Base-by-base conservation (phyloP, 2,113 vertebrate species). In the Epinephelus cyanopodus region DNA sequence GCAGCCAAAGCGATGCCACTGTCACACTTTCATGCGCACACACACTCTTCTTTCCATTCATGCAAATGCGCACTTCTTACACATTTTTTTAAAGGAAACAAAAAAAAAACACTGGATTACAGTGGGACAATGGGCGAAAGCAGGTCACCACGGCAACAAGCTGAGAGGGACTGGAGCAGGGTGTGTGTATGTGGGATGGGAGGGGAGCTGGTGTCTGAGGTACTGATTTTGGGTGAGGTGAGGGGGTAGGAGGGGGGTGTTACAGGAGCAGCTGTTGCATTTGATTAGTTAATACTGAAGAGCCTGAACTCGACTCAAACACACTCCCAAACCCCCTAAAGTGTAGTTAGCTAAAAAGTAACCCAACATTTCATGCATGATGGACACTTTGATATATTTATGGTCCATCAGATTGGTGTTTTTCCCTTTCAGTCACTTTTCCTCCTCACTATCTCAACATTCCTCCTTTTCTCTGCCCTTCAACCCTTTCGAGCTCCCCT, bases 131-230 rank as follows among this genome's bases (percentile, higher is more conserved):
- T 92, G 83, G 90, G 58, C 72, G 39, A 92, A 92, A 91, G 74
- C 91, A 88, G 92, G 94, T 95, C 93, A 93, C 94, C 94, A 94
- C 89, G 87, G 93, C 90, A 95, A 94, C 92, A 87, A 88, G 88
- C 91, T 67, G 88, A 90, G 84, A 82, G 86, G 76, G 82, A 87
- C 86, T 77, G 79, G 64, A 88, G 87, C 79, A 77, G 87, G 73
- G 87, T 86, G 80, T 91, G 85, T 88, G 86, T 83, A 52, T 82
- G 77, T 76, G 81, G 77, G 85, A 74, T 69, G 82, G 83, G 87
- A 88, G 86, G 89, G 78, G 85, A 85, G 79, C 47, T 58, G 57
- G 81, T 81, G 86, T 90, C 81, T 90, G 87, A 87, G 77, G 88
- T 86, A 74, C 63, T 83, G 77, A 66, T 82, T 90, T 88, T 77